Percentiles rank a stretch among this genome's conserved stretches.
These are phyloP conservation scores for Percopsis omiscomaycus DNA, from an alignment of 2,797 vertebrate genomes.

Conservation along the genomic window DNA sequence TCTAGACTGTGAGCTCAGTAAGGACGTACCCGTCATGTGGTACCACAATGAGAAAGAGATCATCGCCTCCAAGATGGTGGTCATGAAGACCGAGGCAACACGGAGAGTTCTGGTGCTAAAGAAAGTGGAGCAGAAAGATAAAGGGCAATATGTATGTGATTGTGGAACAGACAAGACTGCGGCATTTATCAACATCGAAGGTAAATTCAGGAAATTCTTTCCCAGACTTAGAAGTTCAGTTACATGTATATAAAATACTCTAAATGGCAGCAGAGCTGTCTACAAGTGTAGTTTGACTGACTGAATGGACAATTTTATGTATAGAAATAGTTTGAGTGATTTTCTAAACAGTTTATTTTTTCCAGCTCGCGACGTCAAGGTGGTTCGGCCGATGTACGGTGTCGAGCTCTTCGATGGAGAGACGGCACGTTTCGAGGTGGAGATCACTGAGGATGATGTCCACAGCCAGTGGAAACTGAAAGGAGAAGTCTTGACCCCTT, in stretches of 20 bases:
- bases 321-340: background rate
- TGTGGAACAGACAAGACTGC: constrained; percentile 93
- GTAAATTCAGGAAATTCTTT: constrained; percentile 59
- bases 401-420: constrained; percentile 94
- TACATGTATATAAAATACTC: background rate
- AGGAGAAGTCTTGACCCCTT: constrained; percentile 85
- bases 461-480: constrained; percentile 94
- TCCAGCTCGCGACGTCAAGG: constrained; percentile 90
- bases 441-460: constrained; percentile 94
- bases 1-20: constrained; percentile 92
- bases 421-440: constrained; percentile 94
- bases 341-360: constrained; percentile 12
- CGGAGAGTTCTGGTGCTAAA: constrained; percentile 87
- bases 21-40: constrained; percentile 96
- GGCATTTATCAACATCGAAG: constrained; percentile 83
- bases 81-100: constrained; percentile 84
- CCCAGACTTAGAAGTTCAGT: background rate
- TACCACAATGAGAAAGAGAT: constrained; percentile 88
- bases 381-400: constrained; percentile 89
- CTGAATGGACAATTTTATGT: no score
- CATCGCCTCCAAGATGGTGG: constrained; percentile 84
- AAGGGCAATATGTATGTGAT: constrained; percentile 90
- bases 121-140: constrained; percentile 83
- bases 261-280: background rate
- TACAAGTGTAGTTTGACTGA: background rate